Conservation (phyloP, 2,888 invertebrate species). For the Cantharis rufa region DNA sequence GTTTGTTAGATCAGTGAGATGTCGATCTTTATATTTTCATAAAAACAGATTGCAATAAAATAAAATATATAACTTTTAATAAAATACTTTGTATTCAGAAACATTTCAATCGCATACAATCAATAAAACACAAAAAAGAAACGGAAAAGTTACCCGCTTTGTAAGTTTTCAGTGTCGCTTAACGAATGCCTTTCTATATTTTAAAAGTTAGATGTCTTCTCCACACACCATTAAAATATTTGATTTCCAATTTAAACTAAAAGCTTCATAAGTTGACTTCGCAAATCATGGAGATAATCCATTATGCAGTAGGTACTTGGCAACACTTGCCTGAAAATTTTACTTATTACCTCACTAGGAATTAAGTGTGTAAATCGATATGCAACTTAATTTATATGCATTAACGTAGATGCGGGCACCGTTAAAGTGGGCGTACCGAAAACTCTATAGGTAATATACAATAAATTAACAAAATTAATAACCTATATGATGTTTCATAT, state of each 20-base stretch:
- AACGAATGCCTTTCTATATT: constrained; percentile 21
- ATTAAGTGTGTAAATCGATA: background rate
- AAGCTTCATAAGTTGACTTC: background rate
- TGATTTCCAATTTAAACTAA: constrained; percentile 16
- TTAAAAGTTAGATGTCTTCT: constrained; percentile 20
- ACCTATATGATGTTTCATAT: background rate
- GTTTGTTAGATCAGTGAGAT: background rate
- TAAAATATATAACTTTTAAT: background rate
- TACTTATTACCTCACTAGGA: background rate
- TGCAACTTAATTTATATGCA: background rate
- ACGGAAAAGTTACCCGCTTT: constrained; percentile 20
- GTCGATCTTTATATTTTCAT: background rate
- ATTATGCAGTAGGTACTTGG: background rate
- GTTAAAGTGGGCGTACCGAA: background rate
- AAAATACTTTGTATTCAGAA: background rate
- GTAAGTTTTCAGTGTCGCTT: constrained; percentile 24
- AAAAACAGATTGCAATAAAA: background rate
- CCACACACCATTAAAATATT: constrained; percentile 23
- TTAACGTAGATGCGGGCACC: background rate
- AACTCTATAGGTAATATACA: background rate
- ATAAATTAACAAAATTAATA: background rate
- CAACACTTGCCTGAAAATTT: background rate
- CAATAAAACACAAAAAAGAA: constrained; percentile 17
- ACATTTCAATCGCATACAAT: constrained; percentile 6
- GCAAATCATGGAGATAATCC: background rate